phyloP scores from a whole-genome alignment of 1,140 invertebrate species.

The Cataglyphis hispanica region DNA sequence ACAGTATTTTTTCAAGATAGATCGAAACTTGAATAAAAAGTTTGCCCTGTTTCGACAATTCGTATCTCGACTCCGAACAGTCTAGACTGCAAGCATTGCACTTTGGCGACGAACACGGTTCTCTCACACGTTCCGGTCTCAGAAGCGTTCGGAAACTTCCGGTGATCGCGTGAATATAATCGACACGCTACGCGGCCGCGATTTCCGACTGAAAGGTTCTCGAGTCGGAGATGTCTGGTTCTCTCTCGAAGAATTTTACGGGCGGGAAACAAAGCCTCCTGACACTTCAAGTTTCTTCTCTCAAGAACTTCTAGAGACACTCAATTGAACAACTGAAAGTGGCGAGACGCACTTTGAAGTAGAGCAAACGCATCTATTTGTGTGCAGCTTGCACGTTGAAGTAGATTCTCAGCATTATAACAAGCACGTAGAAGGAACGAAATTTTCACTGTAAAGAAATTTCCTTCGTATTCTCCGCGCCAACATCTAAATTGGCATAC shows the following conservation, averaged over 20 bases:
- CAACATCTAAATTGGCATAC: not conserved
- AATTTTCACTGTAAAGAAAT: slow-evolving; percentile 8
- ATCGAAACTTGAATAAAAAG: slow-evolving; percentile 29
- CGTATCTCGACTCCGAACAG: not conserved
- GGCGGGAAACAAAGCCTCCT: not conserved
- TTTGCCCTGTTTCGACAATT: slow-evolving; percentile 24
- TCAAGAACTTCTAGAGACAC: not conserved
- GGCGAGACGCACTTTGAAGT: not conserved
- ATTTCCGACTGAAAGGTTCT: slow-evolving; percentile 16
- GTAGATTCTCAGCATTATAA: slow-evolving; percentile 1
- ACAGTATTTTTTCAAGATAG: not conserved
- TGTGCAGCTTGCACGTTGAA: not conserved
- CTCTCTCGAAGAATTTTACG: slow-evolving; percentile 1
- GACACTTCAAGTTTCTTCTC: not conserved
- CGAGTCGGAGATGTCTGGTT: not conserved
- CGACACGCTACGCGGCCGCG: not conserved
- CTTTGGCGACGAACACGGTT: slow-evolving; percentile 8
- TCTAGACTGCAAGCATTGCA: not conserved
- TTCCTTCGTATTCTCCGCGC: not conserved
- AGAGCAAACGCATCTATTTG: not conserved
- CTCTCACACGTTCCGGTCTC: not conserved
- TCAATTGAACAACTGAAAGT: not conserved
- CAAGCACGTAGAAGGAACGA: not conserved
- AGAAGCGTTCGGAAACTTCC: slow-evolving; percentile 26
- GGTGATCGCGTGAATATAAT: slow-evolving; percentile 64